phyloP scores from a whole-genome alignment of 2,797 vertebrate genomes.

The Phalanger gymnotis region DNA sequence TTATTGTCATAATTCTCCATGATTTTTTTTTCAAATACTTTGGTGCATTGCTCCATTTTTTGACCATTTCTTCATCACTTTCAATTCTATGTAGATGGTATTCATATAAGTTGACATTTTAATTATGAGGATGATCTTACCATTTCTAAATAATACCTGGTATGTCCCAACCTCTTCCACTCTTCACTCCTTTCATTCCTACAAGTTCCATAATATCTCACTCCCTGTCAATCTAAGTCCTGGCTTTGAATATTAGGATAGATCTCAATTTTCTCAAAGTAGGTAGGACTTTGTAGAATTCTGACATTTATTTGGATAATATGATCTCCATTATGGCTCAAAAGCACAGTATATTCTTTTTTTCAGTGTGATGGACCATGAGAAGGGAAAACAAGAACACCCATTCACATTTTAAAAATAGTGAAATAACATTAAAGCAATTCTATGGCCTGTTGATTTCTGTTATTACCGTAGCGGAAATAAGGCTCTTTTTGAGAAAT shows the following conservation, averaged over 20 bases:
- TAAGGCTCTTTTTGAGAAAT: slow-evolving; percentile 16
- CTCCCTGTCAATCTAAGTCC: background rate
- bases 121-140: background rate
- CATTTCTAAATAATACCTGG: background rate
- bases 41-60: background rate
- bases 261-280: background rate
- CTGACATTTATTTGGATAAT: slow-evolving; percentile 11
- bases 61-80: background rate
- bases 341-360: background rate
- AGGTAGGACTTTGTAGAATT: slow-evolving; percentile 12
- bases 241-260: background rate
- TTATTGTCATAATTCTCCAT: background rate
- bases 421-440: slow-evolving; percentile 28
- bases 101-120: background rate
- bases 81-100: background rate
- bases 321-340: background rate
- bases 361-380: slow-evolving; percentile 15
- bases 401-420: slow-evolving; percentile 39
- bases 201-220: background rate
- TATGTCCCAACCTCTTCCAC: background rate
- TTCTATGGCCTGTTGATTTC: background rate
- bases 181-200: background rate
- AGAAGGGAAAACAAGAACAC: slow-evolving; percentile 36
- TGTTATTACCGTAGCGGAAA: slow-evolving; percentile 37
- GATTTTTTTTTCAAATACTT: background rate